A percentile compares a stretch with the other conserved stretches of the same genome.
Conservation (phyloP, 2,888 invertebrate genomes). For the Marasmarcha lunaedactyla region DNA sequence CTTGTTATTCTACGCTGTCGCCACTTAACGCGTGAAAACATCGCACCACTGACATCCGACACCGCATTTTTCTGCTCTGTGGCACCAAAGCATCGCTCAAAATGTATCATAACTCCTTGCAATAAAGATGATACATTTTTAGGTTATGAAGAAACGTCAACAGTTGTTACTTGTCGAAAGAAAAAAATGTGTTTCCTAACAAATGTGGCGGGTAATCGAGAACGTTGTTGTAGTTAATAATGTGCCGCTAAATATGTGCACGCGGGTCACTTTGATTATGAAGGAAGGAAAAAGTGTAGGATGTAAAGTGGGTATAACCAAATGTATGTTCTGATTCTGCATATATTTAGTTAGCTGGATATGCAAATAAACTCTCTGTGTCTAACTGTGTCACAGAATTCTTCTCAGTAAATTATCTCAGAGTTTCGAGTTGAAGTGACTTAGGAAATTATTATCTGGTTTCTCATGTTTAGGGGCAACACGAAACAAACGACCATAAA, state of each 20-base stretch:
- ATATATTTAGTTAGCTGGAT: no score
- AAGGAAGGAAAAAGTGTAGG: constrained; percentile 1
- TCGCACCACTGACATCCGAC: background rate
- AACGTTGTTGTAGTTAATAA: constrained; percentile 4
- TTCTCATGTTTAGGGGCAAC: constrained; percentile 15
- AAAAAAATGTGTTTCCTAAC: constrained; percentile 2
- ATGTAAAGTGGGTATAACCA: constrained; percentile 9
- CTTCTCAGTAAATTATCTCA: no score
- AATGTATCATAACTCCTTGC: no score
- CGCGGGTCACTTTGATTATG: background rate
- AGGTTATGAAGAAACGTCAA: background rate
- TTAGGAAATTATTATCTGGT: background rate
- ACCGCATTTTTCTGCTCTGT: background rate
- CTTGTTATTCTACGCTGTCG: constrained; percentile 57
- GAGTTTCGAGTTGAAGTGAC: no score
- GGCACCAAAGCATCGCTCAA: no score
- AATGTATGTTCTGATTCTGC: no score
- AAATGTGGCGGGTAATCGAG: constrained; percentile 6
- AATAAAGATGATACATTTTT: no score
- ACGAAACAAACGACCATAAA: background rate
- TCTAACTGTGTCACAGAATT: no score
- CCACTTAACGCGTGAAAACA: constrained; percentile 34
- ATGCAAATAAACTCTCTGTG: no score
- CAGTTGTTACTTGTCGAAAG: constrained; percentile 1
- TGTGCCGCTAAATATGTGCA: background rate